These are phyloP conservation scores for Trematomus loennbergii DNA, from an alignment of 2,113 vertebrate genomes.

Conservation along the genomic window DNA sequence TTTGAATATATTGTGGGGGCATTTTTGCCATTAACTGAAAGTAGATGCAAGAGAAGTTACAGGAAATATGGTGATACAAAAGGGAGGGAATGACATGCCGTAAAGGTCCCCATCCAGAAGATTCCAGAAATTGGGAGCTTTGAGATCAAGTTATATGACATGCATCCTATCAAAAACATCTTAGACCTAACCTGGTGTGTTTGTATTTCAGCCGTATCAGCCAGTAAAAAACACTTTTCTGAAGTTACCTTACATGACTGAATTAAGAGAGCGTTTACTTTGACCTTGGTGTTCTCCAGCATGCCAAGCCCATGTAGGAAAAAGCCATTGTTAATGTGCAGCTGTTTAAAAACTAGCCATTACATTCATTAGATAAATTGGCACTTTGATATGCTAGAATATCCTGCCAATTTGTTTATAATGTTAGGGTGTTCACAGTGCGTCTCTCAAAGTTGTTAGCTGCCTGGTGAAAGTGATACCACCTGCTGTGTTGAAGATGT, in stretches of 20 bases:
- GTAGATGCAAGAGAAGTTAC: no score
- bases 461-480: slow-evolving; percentile 52
- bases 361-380: slow-evolving; percentile 56
- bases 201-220: background rate
- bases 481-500: slow-evolving; percentile 64
- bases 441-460: slow-evolving; percentile 58
- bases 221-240: background rate
- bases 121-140: background rate
- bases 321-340: slow-evolving; percentile 18
- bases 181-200: background rate
- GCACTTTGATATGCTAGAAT: slow-evolving; percentile 24
- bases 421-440: slow-evolving; percentile 47
- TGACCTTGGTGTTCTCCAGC: slow-evolving; percentile 7
- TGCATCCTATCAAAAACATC: background rate
- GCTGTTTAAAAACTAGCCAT: slow-evolving; percentile 19
- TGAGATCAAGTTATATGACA: background rate
- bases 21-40: background rate
- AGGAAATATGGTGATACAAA: background rate
- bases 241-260: background rate
- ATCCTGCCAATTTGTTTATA: slow-evolving; percentile 44
- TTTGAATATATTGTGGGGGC: background rate
- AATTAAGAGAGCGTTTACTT: background rate
- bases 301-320: background rate
- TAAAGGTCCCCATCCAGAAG: background rate
- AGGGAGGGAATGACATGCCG: background rate